Conservation (phyloP, 2,113 vertebrate genomes). For the Gambusia holbrooki region DNA sequence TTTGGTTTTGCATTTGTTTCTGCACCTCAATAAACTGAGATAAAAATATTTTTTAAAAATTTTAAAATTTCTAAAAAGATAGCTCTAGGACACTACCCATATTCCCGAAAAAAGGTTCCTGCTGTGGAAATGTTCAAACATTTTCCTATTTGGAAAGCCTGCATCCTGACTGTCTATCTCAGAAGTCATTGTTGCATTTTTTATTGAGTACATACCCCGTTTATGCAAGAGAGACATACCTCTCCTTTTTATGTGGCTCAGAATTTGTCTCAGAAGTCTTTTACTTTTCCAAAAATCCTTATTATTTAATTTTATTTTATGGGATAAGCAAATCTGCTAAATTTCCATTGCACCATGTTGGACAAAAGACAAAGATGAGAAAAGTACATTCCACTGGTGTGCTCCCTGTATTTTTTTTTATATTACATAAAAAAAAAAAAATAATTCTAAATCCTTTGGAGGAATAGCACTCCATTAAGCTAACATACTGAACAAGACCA, state of each 20-base stretch:
- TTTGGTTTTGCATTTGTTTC: neutral
- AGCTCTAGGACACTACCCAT: neutral
- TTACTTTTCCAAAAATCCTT: no score
- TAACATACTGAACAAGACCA: neutral
- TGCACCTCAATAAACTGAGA: neutral
- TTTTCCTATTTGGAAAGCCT: neutral
- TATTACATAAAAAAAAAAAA: neutral
- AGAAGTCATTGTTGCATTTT: no score
- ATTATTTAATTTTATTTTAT: no score
- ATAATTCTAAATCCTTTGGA: slow-evolving; percentile 1
- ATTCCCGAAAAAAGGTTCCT: neutral
- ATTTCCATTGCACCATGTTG: neutral
- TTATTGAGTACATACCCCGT: no score
- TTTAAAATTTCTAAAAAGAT: no score
- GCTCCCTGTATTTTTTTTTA: neutral
- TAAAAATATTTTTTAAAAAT: no score
- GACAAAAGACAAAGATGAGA: neutral
- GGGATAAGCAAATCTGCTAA: neutral
- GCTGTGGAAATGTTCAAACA: neutral
- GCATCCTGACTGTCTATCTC: neutral
- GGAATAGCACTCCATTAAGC: neutral
- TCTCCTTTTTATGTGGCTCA: no score
- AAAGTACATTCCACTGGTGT: neutral
- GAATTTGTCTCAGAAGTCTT: no score
- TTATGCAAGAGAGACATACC: no score